These are phyloP conservation scores for Ophioninae sp. DNA, from an alignment of 2,888 invertebrate genomes.

Conservation along the genomic window DNA sequence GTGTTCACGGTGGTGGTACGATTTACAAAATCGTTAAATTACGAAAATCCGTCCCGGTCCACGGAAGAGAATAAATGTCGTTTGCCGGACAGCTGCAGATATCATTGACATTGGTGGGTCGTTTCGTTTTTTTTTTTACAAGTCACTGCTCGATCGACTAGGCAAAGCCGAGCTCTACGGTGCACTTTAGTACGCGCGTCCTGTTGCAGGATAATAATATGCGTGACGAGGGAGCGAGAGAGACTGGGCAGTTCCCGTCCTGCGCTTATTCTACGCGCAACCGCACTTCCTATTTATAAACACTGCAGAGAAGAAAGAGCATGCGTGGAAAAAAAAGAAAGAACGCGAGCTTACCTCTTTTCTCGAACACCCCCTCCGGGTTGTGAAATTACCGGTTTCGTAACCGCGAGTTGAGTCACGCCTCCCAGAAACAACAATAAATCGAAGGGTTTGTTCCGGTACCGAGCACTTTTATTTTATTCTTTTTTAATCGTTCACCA, in stretches of 20 bases:
- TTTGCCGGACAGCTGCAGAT: constrained; percentile 60
- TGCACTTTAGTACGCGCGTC: constrained; percentile 40
- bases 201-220: constrained; percentile 58
- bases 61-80: constrained; percentile 55
- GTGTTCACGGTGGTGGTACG: background rate
- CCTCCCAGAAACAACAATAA: constrained; percentile 54
- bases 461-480: constrained; percentile 18
- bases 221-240: constrained; percentile 55
- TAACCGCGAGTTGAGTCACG: constrained; percentile 54
- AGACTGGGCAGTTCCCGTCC: constrained; percentile 46
- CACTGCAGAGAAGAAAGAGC: constrained; percentile 25
- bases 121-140: constrained; percentile 38
- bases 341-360: constrained; percentile 30
- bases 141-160: constrained; percentile 47
- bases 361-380: constrained; percentile 45
- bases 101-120: constrained; percentile 56
- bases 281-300: constrained; percentile 61
- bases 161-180: constrained; percentile 28
- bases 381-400: constrained; percentile 54
- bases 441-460: constrained; percentile 58
- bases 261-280: constrained; percentile 52
- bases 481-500: constrained; percentile 10
- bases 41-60: constrained; percentile 49
- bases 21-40: constrained; percentile 39
- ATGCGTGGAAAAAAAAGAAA: constrained; percentile 19